These are phyloP conservation scores for Galaxias olidus DNA, from an alignment of 2,797 vertebrate genomes.

Conservation along the genomic window DNA sequence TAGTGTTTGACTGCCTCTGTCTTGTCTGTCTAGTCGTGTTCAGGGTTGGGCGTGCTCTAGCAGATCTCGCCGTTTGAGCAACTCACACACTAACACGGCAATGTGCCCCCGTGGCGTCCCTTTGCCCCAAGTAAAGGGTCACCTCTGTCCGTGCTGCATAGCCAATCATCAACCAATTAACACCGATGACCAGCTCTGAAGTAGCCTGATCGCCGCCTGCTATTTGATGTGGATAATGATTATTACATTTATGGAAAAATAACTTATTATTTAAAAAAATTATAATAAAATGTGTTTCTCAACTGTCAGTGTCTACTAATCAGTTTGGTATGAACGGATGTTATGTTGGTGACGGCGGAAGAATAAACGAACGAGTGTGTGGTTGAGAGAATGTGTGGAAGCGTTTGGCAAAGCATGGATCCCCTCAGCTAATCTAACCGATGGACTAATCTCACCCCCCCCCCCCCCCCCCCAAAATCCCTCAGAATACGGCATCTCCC, in stretches of 20 bases:
- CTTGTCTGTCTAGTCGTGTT: not conserved
- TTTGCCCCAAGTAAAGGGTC: too few relatives aligned
- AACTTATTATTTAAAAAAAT: not conserved
- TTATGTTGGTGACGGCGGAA: not conserved
- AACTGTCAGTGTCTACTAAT: constrained; percentile 15
- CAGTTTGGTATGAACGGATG: constrained; percentile 27
- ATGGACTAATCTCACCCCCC: constrained; percentile 40
- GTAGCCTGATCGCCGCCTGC: constrained; percentile 5
- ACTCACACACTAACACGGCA: constrained; percentile 60
- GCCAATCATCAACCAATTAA: not conserved
- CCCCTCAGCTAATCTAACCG: constrained; percentile 44
- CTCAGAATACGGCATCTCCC: not conserved
- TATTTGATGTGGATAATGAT: constrained; percentile 4
- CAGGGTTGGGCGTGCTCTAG: too few relatives aligned
- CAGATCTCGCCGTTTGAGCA: too few relatives aligned
- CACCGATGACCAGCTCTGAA: not conserved
- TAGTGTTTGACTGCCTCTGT: constrained; percentile 8
- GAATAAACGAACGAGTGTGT: not conserved
- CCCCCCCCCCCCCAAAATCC: constrained; percentile 23
- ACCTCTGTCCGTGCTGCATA: too few relatives aligned
- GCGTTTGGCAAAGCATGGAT: too few relatives aligned
- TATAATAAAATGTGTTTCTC: not conserved
- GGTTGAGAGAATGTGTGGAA: too few relatives aligned
- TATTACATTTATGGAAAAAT: not conserved
- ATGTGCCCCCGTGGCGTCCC: too few relatives aligned